Base-by-base conservation (phyloP, 2,888 invertebrate genomes). In the Clepsis dumicolana region DNA sequence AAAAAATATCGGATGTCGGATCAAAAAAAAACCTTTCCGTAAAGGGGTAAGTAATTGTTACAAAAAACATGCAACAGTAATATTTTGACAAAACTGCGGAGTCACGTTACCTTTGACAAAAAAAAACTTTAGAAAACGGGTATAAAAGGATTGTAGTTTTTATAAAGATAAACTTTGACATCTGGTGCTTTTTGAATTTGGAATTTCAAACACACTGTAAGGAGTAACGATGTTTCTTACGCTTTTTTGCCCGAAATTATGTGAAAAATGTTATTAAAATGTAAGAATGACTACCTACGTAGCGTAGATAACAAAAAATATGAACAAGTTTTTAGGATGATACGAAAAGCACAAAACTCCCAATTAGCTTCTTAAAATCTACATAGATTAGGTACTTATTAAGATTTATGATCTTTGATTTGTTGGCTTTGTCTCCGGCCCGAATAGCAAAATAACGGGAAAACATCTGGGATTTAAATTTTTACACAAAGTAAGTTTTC, bases 71-170 rank as follows among this genome's bases (percentile, higher is more conserved):
- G 80, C 74, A 74, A 83, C 84, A 81, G 83, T 88, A 92, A 93
- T 93, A 92, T 93, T 93, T 89, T 93, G 93, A 92, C 92, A 91
- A 93, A 92, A 91, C 82, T 83, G 84, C 85, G 79, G 88, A 82
- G 82, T 90, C 90, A 89, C 76, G 87, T 90, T 90, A 88, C 90
- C 77, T 80, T 82, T 72, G 75, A 71, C 35, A 27, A 67, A 75
- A 67, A 75, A 77, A 74, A 75, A 71, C 60, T 64, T 76, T 68
- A 61, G 71, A 75, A 75, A 78, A 78, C 72, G 80, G 72, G 57
- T 41, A 68, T 70, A 73, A 74, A 70, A 70, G 75, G 79, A 79
- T 79, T 68, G 68, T 18, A 50, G 10, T 68, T 68, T 68, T 68
- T 68, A 29, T 59, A 57, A 35, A 41, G 25, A 27, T 63, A 67